Evolutionary conservation across 2,113 vertebrate genomes (phyloP), one percentile per base, ranked within the genome.

Genomic region (Chaetura pelagica): DNA sequence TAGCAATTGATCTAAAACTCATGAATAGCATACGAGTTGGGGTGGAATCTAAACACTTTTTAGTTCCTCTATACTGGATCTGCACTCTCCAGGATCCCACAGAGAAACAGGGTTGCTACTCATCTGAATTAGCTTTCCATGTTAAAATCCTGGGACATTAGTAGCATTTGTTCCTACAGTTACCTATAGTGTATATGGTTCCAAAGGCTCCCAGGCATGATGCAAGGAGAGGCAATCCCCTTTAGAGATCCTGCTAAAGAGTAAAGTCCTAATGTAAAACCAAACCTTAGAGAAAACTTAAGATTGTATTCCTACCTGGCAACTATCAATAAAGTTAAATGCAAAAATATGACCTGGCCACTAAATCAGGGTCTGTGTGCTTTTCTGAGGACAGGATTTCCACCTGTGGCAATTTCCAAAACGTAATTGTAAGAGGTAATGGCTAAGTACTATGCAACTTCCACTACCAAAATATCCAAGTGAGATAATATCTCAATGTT

Each of bases 381-480:
- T 94, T 34, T 93, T 93, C 90, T 95, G 82, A 93, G 82, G 76
- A 84, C 90, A 90, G 52, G 79, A 90, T 59, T 92, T 95, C 90
- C 93, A 96, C 94, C 96, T 95, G 76, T 72, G 92, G 67, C 80
- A 91, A 96, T 85, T 95, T 94, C 77, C 63, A 93, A 90, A 96
- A 96, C 93, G 93, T 80, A 96, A 95, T 90, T 92, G n/a, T 77
- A 87, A 90, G 88, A 95, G 64, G 80, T 86, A 96, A 95, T 90
- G 90, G 90, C 86, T 92, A 95, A 96, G 94, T 35, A 79, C 79
- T 91, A 59, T 0, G 0, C 80, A 93, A 81, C 81, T 92, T 75
- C 93, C 91, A 89, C 96, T 94, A 93, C 91, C 75, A 92, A 87
- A 90, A 86, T 71, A 71, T 30, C 64, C 76, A 89, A 64, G 61